Conservation (phyloP, 1,140 invertebrate genomes). For the Drosophila albomicans region DNA sequence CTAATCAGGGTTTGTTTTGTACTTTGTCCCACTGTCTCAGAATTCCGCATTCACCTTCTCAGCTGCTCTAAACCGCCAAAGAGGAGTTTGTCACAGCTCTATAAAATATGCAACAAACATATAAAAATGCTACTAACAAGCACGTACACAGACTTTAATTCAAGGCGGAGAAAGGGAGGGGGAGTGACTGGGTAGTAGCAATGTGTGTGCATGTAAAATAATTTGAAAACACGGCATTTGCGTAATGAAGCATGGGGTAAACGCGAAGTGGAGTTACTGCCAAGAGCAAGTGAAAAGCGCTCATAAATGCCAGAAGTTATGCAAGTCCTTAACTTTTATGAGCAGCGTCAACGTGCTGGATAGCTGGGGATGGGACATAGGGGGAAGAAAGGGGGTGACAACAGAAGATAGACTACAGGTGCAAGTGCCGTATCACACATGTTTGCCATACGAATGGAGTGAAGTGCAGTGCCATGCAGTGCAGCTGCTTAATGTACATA, state of each 20-base stretch:
- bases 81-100: conserved; percentile 41
- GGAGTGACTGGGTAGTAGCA: not conserved
- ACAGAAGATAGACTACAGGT: conserved; percentile 57
- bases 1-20: conserved; percentile 56
- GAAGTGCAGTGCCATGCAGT: not conserved
- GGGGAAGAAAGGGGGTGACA: conserved; percentile 7
- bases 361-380: not conserved
- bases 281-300: conserved; percentile 74
- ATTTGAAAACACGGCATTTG: conserved; percentile 82
- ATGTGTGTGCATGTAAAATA: conserved; percentile 66
- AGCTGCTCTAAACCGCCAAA: conserved; percentile 20
- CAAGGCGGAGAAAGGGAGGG: not conserved
- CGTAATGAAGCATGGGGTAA: conserved; percentile 79
- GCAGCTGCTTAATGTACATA: too few relatives aligned
- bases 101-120: conserved; percentile 73
- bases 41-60: not conserved
- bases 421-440: conserved; percentile 80
- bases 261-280: conserved; percentile 43
- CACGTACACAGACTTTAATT: conserved; percentile 36
- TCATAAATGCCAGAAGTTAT: conserved; percentile 82
- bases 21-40: too few relatives aligned
- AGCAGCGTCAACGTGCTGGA: conserved; percentile 50
- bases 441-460: conserved; percentile 65
- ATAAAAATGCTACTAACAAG: conserved; percentile 53
- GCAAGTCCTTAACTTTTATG: conserved; percentile 82